phyloP scores from a whole-genome alignment of 2,113 vertebrate species.

The Pseudorhombus dupliciocellatus region DNA sequence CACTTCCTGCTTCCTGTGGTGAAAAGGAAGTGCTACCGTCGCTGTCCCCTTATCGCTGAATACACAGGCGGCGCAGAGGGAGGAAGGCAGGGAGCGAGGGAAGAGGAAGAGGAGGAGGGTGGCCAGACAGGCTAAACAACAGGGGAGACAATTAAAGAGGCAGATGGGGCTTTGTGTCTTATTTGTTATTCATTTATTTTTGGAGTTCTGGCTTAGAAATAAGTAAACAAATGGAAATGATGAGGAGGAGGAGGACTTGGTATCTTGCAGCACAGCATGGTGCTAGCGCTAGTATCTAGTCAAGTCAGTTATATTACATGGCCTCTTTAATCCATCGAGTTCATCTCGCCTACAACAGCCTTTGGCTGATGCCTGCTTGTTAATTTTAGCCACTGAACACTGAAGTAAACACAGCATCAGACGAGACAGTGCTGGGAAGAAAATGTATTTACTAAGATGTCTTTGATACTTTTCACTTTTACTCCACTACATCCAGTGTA shows the following conservation, averaged over 20 bases:
- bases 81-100: constrained; percentile 55
- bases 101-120: constrained; percentile 53
- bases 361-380: neutral
- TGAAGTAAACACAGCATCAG: neutral
- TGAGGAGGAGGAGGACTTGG: neutral
- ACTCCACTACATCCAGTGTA: too few species aligned
- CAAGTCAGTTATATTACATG: neutral
- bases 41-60: constrained; percentile 76
- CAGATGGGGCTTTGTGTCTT: neutral
- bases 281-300: neutral
- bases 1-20: constrained; percentile 79
- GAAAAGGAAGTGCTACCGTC: constrained; percentile 78
- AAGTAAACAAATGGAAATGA: neutral
- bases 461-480: too few species aligned
- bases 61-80: constrained; percentile 66
- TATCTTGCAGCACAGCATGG: neutral
- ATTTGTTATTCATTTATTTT: neutral
- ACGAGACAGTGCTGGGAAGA: neutral
- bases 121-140: constrained; percentile 42
- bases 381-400: neutral
- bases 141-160: constrained; percentile 20
- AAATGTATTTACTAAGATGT: too few species aligned
- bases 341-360: constrained; percentile 2
- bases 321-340: neutral
- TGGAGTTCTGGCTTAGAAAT: constrained; percentile 11